Conservation (phyloP, 2,888 invertebrate species). For the Drosophila recens region DNA sequence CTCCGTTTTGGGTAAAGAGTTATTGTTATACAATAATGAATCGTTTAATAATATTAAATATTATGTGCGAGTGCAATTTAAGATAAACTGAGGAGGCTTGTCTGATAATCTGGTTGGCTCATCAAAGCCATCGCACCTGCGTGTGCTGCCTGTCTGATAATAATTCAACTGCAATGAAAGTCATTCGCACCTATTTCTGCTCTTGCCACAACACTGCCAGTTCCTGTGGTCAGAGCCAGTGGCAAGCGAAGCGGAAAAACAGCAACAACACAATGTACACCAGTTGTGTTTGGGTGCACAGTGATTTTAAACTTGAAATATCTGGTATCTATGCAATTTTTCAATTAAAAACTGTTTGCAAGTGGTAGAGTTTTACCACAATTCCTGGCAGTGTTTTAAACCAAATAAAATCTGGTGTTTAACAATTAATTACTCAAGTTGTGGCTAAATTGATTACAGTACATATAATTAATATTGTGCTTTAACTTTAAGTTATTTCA, state of each 20-base stretch:
- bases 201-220: constrained; percentile 54
- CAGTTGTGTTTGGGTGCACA: constrained; percentile 14
- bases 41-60: background rate
- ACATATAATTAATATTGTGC: no score
- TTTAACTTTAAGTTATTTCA: no score
- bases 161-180: constrained; percentile 58
- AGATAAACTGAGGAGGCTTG: constrained; percentile 40
- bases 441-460: background rate
- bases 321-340: background rate
- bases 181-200: constrained; percentile 41
- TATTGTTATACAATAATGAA: background rate
- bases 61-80: constrained; percentile 29
- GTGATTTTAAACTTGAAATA: constrained; percentile 12
- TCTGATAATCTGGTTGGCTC: constrained; percentile 18
- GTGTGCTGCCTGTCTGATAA: constrained; percentile 41
- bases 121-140: constrained; percentile 14
- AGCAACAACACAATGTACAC: constrained; percentile 17
- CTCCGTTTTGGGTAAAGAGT: background rate
- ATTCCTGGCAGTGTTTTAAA: background rate
- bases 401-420: background rate
- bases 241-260: constrained; percentile 53
- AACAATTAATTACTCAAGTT: background rate
- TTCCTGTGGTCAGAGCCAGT: constrained; percentile 46
- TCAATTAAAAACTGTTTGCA: background rate
- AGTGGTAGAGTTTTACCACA: background rate